Conservation (phyloP, 2,888 invertebrate species). For the Oligia strigilis region DNA sequence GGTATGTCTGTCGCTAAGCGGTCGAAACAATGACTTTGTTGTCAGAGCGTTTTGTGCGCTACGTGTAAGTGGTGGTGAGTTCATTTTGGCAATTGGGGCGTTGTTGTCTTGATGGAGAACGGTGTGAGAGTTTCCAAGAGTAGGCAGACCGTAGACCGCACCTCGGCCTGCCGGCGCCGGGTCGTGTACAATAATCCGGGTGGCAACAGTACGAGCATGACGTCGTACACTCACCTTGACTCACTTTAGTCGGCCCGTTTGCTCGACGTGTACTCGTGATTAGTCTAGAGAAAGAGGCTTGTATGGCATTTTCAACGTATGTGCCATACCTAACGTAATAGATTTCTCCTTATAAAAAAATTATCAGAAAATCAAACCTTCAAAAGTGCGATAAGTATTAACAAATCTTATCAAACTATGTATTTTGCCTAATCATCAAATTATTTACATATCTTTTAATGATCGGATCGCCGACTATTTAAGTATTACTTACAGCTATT, state of each 20-base stretch:
- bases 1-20: conserved; percentile 46
- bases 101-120: conserved; percentile 68
- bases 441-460: conserved; percentile 1
- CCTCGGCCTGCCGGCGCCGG: conserved; percentile 79
- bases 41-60: conserved; percentile 57
- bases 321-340: not conserved
- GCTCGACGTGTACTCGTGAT: conserved; percentile 81
- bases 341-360: conserved; percentile 12
- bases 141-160: conserved; percentile 79
- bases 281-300: conserved; percentile 76
- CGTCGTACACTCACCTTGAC: conserved; percentile 87
- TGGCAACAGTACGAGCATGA: conserved; percentile 84
- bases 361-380: not conserved
- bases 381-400: not conserved
- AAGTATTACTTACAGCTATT: conserved; percentile 26
- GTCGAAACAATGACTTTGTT: conserved; percentile 35
- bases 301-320: conserved; percentile 51
- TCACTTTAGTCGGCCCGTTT: conserved; percentile 86
- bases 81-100: conserved; percentile 62
- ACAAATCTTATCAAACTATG: conserved; percentile 1
- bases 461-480: conserved; percentile 15
- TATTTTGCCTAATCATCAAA: conserved; percentile 5
- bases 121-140: conserved; percentile 72
- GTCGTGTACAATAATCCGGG: conserved; percentile 82
- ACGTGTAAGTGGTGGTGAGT: conserved; percentile 47